phyloP scores from a whole-genome alignment of 92 coral and sea anemone species.

The Anthopleura xanthogrammica region DNA sequence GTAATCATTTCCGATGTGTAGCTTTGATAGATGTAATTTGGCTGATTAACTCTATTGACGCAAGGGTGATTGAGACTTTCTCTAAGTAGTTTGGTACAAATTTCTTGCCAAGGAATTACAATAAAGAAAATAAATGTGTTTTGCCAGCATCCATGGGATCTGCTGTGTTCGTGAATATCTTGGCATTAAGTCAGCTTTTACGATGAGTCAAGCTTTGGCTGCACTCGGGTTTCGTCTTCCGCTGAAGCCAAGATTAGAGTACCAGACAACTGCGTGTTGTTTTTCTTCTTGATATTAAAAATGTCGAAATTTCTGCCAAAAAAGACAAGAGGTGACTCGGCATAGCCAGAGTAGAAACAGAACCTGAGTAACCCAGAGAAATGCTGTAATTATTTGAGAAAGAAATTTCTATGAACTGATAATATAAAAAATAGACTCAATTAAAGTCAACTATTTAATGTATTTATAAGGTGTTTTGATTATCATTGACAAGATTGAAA shows the following conservation, averaged over 20 bases:
- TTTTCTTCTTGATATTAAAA: background rate
- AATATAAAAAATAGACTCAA: background rate
- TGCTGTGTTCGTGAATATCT: slow-evolving; percentile 1
- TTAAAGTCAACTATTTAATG: background rate
- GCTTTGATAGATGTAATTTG: background rate
- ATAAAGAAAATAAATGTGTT: background rate
- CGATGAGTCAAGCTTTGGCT: background rate
- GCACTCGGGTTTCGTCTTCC: slow-evolving; percentile 4
- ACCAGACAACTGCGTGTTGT: background rate
- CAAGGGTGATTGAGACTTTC: background rate
- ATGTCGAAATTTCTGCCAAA: background rate
- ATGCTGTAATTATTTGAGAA: background rate
- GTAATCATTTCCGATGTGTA: background rate
- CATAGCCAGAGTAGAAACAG: too few species aligned
- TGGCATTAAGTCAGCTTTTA: slow-evolving; percentile 20
- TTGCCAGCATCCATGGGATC: background rate
- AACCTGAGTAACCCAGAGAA: too few species aligned
- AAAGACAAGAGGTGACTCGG: background rate
- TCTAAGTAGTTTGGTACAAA: background rate
- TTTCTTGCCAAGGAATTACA: background rate
- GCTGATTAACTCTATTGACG: background rate
- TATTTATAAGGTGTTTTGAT: background rate
- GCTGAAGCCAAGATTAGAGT: slow-evolving; percentile 10
- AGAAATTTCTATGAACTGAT: background rate
- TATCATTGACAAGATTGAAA: background rate